Conservation (phyloP, 1,140 invertebrate species). For the Hylaeus anthracinus region DNA sequence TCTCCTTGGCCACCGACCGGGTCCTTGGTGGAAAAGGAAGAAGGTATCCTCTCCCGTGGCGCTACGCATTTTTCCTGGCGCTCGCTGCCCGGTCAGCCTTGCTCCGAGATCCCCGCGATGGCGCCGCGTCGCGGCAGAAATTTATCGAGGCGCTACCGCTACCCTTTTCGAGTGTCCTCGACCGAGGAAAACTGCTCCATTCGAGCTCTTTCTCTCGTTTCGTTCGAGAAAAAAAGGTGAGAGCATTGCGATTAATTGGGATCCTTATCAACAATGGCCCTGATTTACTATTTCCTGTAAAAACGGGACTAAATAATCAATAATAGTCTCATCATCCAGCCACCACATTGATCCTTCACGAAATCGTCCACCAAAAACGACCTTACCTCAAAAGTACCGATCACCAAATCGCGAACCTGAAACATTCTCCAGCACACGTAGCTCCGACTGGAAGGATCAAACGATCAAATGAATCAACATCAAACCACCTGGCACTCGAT, state of each 20-base stretch:
- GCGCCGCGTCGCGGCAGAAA: constrained; percentile 12
- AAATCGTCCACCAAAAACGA: no score
- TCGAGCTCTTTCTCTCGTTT: no score
- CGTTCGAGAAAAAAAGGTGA: no score
- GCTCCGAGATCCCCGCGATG: constrained; percentile 6
- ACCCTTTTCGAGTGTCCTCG: constrained; percentile 1
- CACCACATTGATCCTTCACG: no score
- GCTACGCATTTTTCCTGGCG: constrained; percentile 18
- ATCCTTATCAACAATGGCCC: no score
- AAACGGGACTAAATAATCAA: no score
- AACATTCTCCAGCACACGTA: no score
- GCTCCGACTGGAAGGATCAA: constrained; percentile 2
- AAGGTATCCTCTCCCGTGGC: constrained; percentile 13
- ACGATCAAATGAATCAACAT: constrained; percentile 37
- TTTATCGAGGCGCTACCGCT: constrained; percentile 30
- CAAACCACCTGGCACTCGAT: constrained; percentile 33
- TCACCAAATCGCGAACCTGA: no score
- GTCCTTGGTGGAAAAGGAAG: constrained; percentile 20
- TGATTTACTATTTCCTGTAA: no score
- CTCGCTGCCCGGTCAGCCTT: constrained; percentile 48
- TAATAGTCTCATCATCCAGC: no score
- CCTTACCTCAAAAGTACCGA: no score
- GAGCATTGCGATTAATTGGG: no score
- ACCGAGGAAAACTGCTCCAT: neutral
- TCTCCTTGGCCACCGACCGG: constrained; percentile 26